Base-by-base conservation (phyloP, 2,888 invertebrate genomes). In the Pherbina coryleti region DNA sequence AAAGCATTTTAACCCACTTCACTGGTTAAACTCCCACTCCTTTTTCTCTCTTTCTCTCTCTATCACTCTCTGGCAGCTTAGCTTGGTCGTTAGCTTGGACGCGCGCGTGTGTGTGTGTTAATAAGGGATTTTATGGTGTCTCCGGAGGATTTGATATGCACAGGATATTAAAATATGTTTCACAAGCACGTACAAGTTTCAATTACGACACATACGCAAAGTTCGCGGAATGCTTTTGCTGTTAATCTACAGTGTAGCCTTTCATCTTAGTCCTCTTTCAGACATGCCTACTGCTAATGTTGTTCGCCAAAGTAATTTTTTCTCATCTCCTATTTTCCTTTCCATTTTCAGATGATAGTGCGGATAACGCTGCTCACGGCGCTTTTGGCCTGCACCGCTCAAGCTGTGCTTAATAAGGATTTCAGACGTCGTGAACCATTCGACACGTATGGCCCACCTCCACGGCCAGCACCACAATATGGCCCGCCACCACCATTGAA, bases 371-470 rank as follows among this genome's bases (percentile, higher is more conserved):
- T 86, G 73, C 77, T 88, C 69, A 75, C 84, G 31, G 71, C 82
- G 3, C 57, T 82, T 69, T 78, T 81, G 31, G 60, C 82, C 34
- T 83, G 81, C 62, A 70, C 81, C 62, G 79, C 82, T 4, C 81
- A 83, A 57, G 88, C 86, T 22, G 87, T 88, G 57, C 82, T 87
- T 14, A 84, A 81, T 55, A 86, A 86, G 71, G 84, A 85, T 3
- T 25, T 83, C 3, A 84, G 88, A 80, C 74, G 89, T 83, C 84
- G 85, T 4, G 86, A 85, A 53, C 83, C 84, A 0, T 82, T 92
- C 11, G 91, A 92, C 0, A 84, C 90, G 0, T 92, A 92, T 64
- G 92, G 92, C 0, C 92, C 92, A 0, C 92, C 92, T 0, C 90
- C 91, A 19, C 90, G 91, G 1, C 90, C 91, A 31, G 90, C 91